Evolutionary conservation across 2,888 invertebrate species (phyloP).

Genomic region (Gymnoscelis rufifasciata): DNA sequence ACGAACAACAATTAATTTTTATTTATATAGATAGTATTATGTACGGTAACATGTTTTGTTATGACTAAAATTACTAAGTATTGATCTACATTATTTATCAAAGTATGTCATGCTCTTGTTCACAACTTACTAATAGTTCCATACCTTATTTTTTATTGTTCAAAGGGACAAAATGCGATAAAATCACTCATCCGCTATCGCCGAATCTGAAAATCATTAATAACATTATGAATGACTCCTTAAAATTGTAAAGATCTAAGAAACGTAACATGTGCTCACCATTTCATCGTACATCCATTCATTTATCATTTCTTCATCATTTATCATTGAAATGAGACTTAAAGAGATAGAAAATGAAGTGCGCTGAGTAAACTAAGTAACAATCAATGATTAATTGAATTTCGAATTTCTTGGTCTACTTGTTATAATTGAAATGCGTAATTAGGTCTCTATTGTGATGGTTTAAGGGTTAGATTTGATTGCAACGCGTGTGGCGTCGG

Average conservation of each 20-base stretch:
- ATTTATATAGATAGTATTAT: no score
- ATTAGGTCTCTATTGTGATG: constrained; percentile 37
- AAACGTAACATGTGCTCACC: constrained; percentile 60
- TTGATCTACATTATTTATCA: no score
- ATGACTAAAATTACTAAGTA: no score
- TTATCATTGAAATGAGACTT: constrained; percentile 76
- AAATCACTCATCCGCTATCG: constrained; percentile 49
- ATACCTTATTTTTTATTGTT: no score
- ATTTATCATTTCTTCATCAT: constrained; percentile 65
- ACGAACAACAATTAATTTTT: no score
- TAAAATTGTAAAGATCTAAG: constrained; percentile 69
- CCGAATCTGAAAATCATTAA: constrained; percentile 55
- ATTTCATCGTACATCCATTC: constrained; percentile 64
- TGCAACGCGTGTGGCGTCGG: constrained; percentile 46
- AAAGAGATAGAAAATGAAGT: constrained; percentile 76
- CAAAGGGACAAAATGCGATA: constrained; percentile 7
- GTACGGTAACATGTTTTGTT: no score
- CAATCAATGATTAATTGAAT: constrained; percentile 74
- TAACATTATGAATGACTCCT: constrained; percentile 68
- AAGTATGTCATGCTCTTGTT: no score
- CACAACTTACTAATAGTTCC: no score
- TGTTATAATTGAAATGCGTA: constrained; percentile 35
- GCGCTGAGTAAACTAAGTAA: constrained; percentile 69
- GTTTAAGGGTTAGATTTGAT: constrained; percentile 32
- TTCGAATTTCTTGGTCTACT: constrained; percentile 38